Conservation (phyloP, 2,888 invertebrate species). For the Girardia tigrina region DNA sequence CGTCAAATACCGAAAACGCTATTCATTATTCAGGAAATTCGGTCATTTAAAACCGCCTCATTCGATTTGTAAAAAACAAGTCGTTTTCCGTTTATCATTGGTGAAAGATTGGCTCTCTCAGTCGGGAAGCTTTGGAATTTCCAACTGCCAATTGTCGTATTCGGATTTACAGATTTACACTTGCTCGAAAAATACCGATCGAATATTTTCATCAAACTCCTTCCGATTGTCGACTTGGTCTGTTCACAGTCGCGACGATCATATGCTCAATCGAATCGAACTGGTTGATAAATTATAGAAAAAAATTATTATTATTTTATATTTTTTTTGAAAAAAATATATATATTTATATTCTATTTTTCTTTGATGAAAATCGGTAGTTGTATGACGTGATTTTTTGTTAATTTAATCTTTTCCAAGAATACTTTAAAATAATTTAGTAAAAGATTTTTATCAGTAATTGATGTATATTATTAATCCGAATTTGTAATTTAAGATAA, state of each 20-base stretch:
- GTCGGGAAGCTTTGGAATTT: background rate
- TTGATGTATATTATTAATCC: too few species aligned
- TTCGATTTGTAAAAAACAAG: background rate
- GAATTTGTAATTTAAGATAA: too few species aligned
- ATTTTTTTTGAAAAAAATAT: background rate
- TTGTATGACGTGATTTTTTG: too few species aligned
- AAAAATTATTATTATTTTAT: background rate
- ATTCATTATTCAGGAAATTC: background rate
- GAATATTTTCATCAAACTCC: background rate
- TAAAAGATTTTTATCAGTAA: too few species aligned
- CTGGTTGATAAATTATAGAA: background rate
- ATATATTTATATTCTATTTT: too few species aligned
- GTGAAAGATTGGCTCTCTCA: background rate
- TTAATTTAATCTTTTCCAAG: too few species aligned
- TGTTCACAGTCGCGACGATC: background rate
- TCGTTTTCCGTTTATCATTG: background rate
- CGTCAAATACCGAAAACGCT: slow-evolving; percentile 13
- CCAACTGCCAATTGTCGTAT: slow-evolving; percentile 7
- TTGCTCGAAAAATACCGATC: background rate
- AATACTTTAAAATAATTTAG: too few species aligned
- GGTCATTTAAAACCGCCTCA: background rate
- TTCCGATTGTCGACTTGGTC: slow-evolving; percentile 6
- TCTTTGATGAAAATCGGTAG: too few species aligned
- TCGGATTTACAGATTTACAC: slow-evolving; percentile 11
- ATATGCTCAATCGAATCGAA: background rate